Evolutionary conservation across 2,888 invertebrate genomes (phyloP).

Genomic region (Rhopalosiphum nymphaeae): DNA sequence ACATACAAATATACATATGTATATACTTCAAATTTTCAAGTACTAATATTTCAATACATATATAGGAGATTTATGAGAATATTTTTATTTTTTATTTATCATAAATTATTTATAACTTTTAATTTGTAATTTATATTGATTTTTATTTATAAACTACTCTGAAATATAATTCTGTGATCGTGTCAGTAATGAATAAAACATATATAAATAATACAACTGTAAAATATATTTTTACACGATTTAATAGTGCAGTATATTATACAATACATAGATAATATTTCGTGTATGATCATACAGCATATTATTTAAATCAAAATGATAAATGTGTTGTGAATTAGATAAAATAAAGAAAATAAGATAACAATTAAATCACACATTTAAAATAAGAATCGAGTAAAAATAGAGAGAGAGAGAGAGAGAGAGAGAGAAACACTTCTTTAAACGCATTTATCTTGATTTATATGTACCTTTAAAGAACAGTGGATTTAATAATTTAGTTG

Average conservation of each 20-base stretch:
- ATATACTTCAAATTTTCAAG: neutral
- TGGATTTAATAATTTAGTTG: slow-evolving; percentile 27
- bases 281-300: neutral
- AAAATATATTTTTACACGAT: neutral
- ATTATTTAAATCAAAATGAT: neutral
- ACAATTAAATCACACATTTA: slow-evolving; percentile 45
- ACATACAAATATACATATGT: too few relatives aligned
- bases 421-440: neutral
- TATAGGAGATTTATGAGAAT: neutral
- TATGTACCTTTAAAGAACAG: neutral
- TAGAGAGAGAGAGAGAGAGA: too few relatives aligned
- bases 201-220: neutral
- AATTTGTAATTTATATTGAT: neutral
- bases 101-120: neutral
- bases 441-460: slow-evolving; percentile 50
- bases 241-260: neutral
- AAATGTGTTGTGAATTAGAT: neutral
- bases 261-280: neutral
- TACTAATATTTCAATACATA: neutral
- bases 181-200: neutral
- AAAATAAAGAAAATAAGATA: neutral
- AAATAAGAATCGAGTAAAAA: neutral
- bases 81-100: neutral
- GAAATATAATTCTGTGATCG: neutral
- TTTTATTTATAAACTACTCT: neutral